A percentile compares a stretch with the other conserved stretches of the same genome.
These are phyloP conservation scores for Rhagoletis pomonella DNA, from an alignment of 1,140 invertebrate genomes.

Conservation along the genomic window DNA sequence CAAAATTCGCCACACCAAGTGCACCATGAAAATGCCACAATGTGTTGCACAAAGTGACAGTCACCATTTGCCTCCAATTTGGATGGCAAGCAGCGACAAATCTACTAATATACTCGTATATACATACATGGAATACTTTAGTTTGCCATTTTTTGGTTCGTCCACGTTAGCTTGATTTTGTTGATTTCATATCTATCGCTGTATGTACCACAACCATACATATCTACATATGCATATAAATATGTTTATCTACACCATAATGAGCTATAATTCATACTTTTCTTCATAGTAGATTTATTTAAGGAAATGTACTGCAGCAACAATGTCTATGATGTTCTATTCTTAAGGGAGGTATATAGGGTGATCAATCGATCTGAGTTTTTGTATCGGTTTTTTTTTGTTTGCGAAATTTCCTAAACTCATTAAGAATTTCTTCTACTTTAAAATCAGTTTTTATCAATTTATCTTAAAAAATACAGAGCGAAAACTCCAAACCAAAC, in stretches of 20 bases:
- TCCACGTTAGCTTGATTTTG: slow-evolving; percentile 9
- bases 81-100: slow-evolving; percentile 12
- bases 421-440: no score
- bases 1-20: slow-evolving; percentile 45
- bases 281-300: slow-evolving; percentile 47
- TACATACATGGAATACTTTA: neutral
- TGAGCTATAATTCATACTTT: slow-evolving; percentile 49
- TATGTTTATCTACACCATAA: neutral
- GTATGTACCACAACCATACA: no score
- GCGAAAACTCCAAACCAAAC: no score
- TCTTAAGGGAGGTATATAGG: neutral
- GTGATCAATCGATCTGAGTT: neutral
- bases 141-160: neutral
- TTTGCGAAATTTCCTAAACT: no score
- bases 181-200: neutral
- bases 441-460: no score
- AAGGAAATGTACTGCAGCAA: slow-evolving; percentile 34
- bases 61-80: slow-evolving; percentile 47
- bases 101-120: neutral
- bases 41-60: slow-evolving; percentile 44
- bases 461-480: no score
- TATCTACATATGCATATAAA: neutral
- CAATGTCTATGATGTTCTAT: slow-evolving; percentile 32
- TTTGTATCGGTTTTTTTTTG: neutral
- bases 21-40: slow-evolving; percentile 34